Conservation (phyloP, 2,888 invertebrate species). For the Terebella lapidaria region DNA sequence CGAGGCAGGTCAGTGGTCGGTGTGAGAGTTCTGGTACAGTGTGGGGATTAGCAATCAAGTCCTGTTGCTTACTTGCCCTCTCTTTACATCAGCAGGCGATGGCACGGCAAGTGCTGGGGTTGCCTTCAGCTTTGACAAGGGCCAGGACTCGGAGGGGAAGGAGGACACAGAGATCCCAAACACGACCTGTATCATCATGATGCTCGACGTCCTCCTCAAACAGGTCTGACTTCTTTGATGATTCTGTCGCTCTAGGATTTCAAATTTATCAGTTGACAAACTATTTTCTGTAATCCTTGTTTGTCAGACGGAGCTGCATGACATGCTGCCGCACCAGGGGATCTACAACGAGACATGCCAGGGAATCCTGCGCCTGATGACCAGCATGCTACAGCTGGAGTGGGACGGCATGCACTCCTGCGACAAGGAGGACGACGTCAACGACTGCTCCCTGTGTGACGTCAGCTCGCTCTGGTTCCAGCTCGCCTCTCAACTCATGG, state of each 20-base stretch:
- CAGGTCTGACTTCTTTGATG: constrained; percentile 66
- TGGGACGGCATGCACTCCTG: constrained; percentile 51
- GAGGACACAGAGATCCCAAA: constrained; percentile 55
- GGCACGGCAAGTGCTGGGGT: neutral
- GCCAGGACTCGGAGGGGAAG: neutral
- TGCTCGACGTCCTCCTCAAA: constrained; percentile 90
- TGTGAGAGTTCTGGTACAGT: no score
- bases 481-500: constrained; percentile 32
- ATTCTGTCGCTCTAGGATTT: neutral
- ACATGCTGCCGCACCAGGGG: constrained; percentile 75
- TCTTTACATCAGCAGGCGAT: neutral
- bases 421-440: constrained; percentile 44
- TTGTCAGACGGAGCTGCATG: constrained; percentile 81
- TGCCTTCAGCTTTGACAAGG: constrained; percentile 1
- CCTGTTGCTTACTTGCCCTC: no score
- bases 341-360: constrained; percentile 68
- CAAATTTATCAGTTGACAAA: no score
- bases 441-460: constrained; percentile 52
- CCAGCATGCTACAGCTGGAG: constrained; percentile 66
- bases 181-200: constrained; percentile 90
- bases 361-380: constrained; percentile 67
- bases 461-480: constrained; percentile 68
- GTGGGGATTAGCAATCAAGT: no score
- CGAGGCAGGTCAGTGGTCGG: no score
- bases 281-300: no score